Evolutionary conservation across 2,888 invertebrate species (phyloP), one percentile per base, ranked within the genome.

Genomic region (Hymenopus coronatus): DNA sequence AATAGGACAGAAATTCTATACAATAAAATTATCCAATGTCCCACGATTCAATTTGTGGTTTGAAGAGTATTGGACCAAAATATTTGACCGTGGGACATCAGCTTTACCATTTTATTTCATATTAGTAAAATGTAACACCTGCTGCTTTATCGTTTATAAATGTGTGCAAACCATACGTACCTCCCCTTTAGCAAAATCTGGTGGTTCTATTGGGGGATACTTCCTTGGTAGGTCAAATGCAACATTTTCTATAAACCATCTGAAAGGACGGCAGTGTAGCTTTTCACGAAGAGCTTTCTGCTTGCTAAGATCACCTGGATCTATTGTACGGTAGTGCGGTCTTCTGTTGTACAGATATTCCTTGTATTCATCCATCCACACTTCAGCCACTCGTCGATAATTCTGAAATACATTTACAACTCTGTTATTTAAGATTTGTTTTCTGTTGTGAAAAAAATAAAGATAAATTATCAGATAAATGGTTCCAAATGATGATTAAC

Each of bases 331-430:
- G 92, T 97, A 97, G 92, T 97, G 96, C 0, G 98, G 97, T 54
- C 97, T 94, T 0, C 98, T 94, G 90, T 94, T 93, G 93, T 99
- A 99, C 88, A 99, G 93, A 92, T 96, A 96, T 91, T 98, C 95
- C 2, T 97, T 97, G 93, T 98, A 99, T 92, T 99, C 99, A 92
- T 99, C 99, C 99, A 99, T 99, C 99, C 99, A 99, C 3, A 99
- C 99, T 92, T 98, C 98, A 0, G 98, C 98, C 0, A 99, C 98
- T 90, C 99, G 95, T 83, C 96, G 95, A 93, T 98, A 98, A 93
- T 99, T 99, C 97, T 97, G 92, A 27, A 91, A 91, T 81, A 87
- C 20, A 83, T 88, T n/a, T n/a, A n/a, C n/a, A n/a, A n/a, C n/a
- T n/a, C n/a, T n/a, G n/a, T n/a, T n/a, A n/a, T n/a, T n/a, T n/a